Evolutionary conservation across 1,140 invertebrate species (phyloP).

Genomic region (Drosophila pruinosa): DNA sequence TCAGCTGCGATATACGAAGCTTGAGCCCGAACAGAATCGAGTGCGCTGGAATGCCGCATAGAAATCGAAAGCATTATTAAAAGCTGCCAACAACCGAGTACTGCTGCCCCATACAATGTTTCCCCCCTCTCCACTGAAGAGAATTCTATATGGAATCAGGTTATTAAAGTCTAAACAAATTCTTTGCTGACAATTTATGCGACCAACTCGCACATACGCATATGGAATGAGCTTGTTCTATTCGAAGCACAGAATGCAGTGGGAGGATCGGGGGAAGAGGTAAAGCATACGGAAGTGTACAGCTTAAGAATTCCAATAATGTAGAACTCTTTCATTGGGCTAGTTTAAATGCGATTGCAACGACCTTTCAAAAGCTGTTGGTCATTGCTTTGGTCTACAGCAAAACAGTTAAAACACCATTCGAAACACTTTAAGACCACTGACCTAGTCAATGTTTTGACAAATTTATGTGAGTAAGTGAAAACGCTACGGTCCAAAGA

Average conservation of each 20-base stretch:
- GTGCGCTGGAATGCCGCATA: conserved; percentile 69
- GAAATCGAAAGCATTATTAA: conserved; percentile 59
- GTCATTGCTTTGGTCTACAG: conserved; percentile 35
- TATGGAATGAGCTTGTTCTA: conserved; percentile 53
- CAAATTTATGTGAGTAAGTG: neutral
- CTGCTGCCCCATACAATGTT: neutral
- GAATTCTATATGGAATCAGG: conserved; percentile 53
- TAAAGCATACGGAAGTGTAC: conserved; percentile 49
- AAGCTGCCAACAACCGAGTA: conserved; percentile 24
- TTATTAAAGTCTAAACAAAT: conserved; percentile 59
- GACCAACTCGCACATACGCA: conserved; percentile 53
- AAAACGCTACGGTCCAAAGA: too few species aligned
- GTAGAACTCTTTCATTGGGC: conserved; percentile 2
- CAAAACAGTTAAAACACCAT: conserved; percentile 21
- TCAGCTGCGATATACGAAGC: conserved; percentile 64
- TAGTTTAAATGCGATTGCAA: conserved; percentile 9
- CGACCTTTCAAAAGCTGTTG: conserved; percentile 3
- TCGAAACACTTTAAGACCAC: conserved; percentile 40
- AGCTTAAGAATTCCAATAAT: conserved; percentile 57
- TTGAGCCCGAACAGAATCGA: conserved; percentile 50
- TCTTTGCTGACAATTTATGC: conserved; percentile 69
- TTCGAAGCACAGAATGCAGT: conserved; percentile 30
- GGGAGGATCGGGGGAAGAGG: neutral
- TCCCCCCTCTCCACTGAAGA: neutral
- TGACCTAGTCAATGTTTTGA: conserved; percentile 63